Conservation (phyloP, 1,140 invertebrate species). For the Leptinotarsa defecta region DNA sequence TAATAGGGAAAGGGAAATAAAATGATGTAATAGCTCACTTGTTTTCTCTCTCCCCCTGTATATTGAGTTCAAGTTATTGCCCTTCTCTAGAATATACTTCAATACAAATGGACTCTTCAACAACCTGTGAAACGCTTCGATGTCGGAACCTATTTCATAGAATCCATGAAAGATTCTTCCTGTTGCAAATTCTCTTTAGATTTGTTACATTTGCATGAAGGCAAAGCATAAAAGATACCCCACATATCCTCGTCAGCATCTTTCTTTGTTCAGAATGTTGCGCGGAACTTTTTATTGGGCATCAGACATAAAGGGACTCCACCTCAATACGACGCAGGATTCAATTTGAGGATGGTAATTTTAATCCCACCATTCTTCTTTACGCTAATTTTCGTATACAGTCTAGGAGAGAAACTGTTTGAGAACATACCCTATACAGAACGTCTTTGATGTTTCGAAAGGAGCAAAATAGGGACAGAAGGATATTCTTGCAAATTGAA, state of each 20-base stretch:
- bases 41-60: too few relatives aligned
- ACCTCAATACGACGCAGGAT: slow-evolving; percentile 23
- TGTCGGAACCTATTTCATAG: neutral
- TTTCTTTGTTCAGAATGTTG: slow-evolving; percentile 17
- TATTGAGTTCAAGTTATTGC: too few relatives aligned
- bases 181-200: slow-evolving; percentile 18
- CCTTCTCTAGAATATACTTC: neutral
- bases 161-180: neutral
- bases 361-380: slow-evolving; percentile 23
- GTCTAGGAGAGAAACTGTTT: slow-evolving; percentile 2
- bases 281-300: slow-evolving; percentile 17
- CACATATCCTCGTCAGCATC: slow-evolving; percentile 12
- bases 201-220: slow-evolving; percentile 17
- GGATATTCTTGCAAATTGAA: neutral
- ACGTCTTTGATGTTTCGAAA: neutral
- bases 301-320: slow-evolving; percentile 4
- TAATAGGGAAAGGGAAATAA: too few relatives aligned
- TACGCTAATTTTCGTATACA: slow-evolving; percentile 25
- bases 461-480: neutral
- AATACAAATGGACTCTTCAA: neutral
- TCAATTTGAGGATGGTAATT: slow-evolving; percentile 25
- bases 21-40: too few relatives aligned
- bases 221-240: neutral
- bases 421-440: neutral
- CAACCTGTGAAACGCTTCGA: neutral